Conservation (phyloP, 1,140 invertebrate species). For the Drosophila nasuta region DNA sequence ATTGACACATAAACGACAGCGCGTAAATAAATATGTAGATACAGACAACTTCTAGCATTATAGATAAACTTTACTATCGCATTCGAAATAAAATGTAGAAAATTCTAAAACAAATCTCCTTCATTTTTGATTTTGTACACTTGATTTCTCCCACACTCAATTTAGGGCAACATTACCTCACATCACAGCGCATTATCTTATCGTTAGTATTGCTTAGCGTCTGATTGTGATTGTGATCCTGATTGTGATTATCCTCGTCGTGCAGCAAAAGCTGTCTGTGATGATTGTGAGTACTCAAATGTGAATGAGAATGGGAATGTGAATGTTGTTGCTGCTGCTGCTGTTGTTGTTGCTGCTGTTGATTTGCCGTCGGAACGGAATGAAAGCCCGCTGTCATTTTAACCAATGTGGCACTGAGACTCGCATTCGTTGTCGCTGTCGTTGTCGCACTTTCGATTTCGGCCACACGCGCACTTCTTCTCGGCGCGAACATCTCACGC, state of each 20-base stretch:
- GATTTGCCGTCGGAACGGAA: constrained; percentile 77
- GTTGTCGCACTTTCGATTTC: constrained; percentile 63
- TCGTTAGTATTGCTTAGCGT: constrained; percentile 31
- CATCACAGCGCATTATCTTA: constrained; percentile 75
- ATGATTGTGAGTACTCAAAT: constrained; percentile 7
- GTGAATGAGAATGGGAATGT: constrained; percentile 25
- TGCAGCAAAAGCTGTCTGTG: constrained; percentile 28
- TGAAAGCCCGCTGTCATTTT: constrained; percentile 82
- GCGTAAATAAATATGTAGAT: too few species aligned
- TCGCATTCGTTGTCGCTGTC: constrained; percentile 5
- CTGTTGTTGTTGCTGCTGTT: constrained; percentile 40
- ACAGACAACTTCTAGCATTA: too few species aligned
- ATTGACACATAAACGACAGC: too few species aligned
- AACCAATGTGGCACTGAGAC: constrained; percentile 26
- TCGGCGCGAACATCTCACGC: constrained; percentile 83
- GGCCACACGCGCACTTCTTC: constrained; percentile 76
- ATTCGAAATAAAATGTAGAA: too few species aligned
- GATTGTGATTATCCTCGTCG: constrained; percentile 30
- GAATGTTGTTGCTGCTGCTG: constrained; percentile 27
- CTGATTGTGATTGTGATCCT: constrained; percentile 65
- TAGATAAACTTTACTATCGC: too few species aligned
- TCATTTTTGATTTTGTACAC: neutral
- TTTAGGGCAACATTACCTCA: constrained; percentile 48
- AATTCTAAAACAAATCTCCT: too few species aligned
- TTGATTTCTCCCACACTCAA: neutral